Conservation (phyloP, 2,113 vertebrate genomes). For the Marcusenius ussheri region DNA sequence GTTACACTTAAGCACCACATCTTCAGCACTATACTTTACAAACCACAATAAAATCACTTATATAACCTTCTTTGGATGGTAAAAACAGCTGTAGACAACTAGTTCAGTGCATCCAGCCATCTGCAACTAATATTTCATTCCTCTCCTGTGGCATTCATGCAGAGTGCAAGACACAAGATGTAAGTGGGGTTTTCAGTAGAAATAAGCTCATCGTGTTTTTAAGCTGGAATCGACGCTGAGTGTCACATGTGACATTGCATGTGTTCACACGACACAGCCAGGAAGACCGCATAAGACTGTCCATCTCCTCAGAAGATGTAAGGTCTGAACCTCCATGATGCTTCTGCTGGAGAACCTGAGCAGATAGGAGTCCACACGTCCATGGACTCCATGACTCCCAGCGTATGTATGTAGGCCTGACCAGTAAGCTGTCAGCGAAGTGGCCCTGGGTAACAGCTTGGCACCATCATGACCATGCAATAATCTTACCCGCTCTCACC, state of each 20-base stretch:
- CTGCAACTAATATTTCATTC: slow-evolving; percentile 11
- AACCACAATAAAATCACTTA: neutral
- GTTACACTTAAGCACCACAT: neutral
- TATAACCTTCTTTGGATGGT: neutral
- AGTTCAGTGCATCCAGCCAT: neutral
- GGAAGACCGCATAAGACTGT: too few relatives aligned
- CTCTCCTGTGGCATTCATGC: neutral
- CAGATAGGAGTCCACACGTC: neutral
- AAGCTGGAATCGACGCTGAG: neutral
- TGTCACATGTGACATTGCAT: neutral
- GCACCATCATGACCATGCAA: neutral
- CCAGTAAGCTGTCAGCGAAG: neutral
- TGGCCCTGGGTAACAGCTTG: neutral
- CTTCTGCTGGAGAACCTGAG: neutral
- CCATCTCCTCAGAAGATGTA: neutral
- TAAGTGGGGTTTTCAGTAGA: neutral
- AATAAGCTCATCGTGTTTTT: neutral
- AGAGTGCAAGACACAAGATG: neutral
- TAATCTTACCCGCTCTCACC: neutral
- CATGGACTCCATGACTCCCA: neutral
- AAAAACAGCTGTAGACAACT: slow-evolving; percentile 2
- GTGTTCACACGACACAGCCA: neutral
- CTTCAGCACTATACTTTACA: neutral
- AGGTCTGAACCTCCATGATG: neutral
- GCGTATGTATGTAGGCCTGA: neutral